These are phyloP conservation scores for Hydrolagus affinis DNA, from an alignment of 2,113 vertebrate species.

Conservation along the genomic window DNA sequence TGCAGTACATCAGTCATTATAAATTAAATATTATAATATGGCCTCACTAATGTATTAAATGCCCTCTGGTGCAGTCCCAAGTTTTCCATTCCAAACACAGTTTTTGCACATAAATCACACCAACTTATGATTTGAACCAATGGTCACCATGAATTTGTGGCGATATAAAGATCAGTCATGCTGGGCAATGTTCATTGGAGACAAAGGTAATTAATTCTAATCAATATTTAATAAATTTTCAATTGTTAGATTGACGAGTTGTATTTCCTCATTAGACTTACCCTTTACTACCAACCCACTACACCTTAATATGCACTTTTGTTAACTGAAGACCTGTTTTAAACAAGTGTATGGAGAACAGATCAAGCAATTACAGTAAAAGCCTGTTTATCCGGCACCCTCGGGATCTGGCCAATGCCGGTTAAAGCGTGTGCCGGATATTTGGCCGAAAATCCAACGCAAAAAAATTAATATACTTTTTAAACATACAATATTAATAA, in stretches of 20 bases:
- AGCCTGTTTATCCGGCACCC: too few relatives aligned
- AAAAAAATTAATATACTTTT: too few relatives aligned
- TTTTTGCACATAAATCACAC: not conserved
- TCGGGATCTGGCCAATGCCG: too few relatives aligned
- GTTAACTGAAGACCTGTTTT: not conserved
- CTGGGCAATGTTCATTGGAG: not conserved
- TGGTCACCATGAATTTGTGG: not conserved
- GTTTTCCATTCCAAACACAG: not conserved
- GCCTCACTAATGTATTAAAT: not conserved
- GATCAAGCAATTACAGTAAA: not conserved
- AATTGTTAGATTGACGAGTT: not conserved
- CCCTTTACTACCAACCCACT: not conserved
- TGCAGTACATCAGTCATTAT: too few relatives aligned
- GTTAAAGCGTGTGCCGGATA: too few relatives aligned
- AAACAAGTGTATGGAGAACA: too few relatives aligned
- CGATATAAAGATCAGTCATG: not conserved
- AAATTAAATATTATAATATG: too few relatives aligned
- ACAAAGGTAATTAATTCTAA: not conserved
- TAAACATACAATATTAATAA: too few relatives aligned
- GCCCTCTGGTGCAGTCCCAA: too few relatives aligned
- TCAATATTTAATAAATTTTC: not conserved
- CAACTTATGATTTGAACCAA: not conserved
- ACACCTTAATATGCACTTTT: not conserved
- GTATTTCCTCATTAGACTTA: not conserved
- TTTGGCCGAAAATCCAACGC: too few relatives aligned